These are phyloP conservation scores for Pandemis cinnamomeana DNA, from an alignment of 2,888 invertebrate genomes.

Conservation along the genomic window DNA sequence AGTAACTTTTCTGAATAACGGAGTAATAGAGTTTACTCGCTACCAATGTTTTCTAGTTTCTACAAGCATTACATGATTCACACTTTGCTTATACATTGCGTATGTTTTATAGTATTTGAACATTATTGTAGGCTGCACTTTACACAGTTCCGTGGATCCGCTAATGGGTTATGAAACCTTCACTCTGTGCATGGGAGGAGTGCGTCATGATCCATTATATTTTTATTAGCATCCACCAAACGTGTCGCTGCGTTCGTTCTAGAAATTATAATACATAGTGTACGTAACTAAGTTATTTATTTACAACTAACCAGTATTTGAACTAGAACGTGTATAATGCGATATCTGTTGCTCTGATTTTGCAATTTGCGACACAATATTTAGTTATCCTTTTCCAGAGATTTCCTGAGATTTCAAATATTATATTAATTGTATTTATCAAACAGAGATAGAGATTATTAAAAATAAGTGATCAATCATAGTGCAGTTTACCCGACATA, in stretches of 20 bases:
- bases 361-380: background rate
- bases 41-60: background rate
- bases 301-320: background rate
- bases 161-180: conserved; percentile 49
- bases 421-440: too few species aligned
- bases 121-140: conserved; percentile 11
- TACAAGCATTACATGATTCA: conserved; percentile 5
- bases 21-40: background rate
- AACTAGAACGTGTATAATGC: background rate
- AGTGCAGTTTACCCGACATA: background rate
- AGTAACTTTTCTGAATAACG: background rate
- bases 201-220: conserved; percentile 7
- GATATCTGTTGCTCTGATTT: background rate
- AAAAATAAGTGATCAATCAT: background rate
- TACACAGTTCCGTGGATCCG: conserved; percentile 42
- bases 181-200: conserved; percentile 5
- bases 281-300: background rate
- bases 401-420: too few species aligned
- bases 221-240: conserved; percentile 28
- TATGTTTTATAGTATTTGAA: conserved; percentile 9
- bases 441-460: background rate
- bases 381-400: too few species aligned
- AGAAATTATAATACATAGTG: background rate
- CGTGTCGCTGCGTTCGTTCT: conserved; percentile 2
- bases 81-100: background rate